These are phyloP conservation scores for Pseudomyrmex cubaensis DNA, from an alignment of 1,140 invertebrate species.

Conservation along the genomic window DNA sequence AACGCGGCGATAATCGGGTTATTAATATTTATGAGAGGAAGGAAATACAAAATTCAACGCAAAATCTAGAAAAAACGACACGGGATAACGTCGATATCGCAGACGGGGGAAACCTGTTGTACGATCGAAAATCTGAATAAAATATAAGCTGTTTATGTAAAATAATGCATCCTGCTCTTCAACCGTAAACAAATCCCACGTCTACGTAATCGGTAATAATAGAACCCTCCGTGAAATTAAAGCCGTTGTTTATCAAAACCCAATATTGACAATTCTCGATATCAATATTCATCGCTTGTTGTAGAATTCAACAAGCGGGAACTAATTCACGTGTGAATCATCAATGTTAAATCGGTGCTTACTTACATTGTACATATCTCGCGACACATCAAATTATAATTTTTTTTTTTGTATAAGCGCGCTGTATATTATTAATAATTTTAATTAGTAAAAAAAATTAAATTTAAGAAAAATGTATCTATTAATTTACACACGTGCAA, in stretches of 20 bases:
- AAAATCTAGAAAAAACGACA: not conserved
- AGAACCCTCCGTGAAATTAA: slow-evolving; percentile 15
- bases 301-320: not conserved
- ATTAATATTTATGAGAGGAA: slow-evolving; percentile 37
- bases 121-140: not conserved
- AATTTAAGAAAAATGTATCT: too few relatives aligned
- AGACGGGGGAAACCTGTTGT: too few relatives aligned
- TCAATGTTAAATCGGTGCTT: not conserved
- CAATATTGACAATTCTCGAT: not conserved
- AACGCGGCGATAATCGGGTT: slow-evolving; percentile 10
- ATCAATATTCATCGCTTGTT: too few relatives aligned
- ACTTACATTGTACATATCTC: too few relatives aligned
- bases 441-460: too few relatives aligned
- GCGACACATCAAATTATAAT: too few relatives aligned
- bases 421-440: too few relatives aligned
- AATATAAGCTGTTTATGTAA: not conserved
- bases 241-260: slow-evolving; percentile 13
- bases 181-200: not conserved
- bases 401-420: too few relatives aligned
- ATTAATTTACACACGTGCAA: too few relatives aligned
- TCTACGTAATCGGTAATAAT: slow-evolving; percentile 1
- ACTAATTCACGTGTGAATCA: slow-evolving; percentile 31
- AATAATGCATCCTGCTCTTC: not conserved
- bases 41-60: not conserved
- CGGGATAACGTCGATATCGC: not conserved